Evolutionary conservation across 2,888 invertebrate species (phyloP), one percentile per base, ranked within the genome.

Genomic region (Rutpela maculata): DNA sequence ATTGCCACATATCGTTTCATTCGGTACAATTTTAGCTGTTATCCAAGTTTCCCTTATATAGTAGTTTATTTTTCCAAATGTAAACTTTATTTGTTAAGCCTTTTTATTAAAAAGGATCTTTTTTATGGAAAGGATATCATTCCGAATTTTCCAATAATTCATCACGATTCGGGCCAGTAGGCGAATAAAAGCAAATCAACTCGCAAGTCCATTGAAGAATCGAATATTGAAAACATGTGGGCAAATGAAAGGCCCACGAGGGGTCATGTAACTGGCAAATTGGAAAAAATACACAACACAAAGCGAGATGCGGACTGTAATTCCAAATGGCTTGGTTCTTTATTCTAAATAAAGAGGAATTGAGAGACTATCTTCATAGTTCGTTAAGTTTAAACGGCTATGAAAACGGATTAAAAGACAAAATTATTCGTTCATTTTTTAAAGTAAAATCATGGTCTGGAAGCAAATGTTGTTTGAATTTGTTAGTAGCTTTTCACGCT

Each of bases 361-460:
- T 60, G 11, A 15, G 26, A 31, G 60, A 60, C 60, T 60, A 60
- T 60, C 60, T 60, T 60, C 6, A 60, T 60, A 60, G 60, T 60
- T 60, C 60, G 60, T 60, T 60, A 60, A 26, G 60, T 15, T 31
- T 60, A 60, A 60, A 60, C 22, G 26, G 26, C 31, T 31, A 60
- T 26, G 26, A 31, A 31, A 26, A 60, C 22, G 60, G 26, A 60
- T 60, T 60, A 60, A 60, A n/a, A 15, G 26, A 15, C 22, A 11
- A 26, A 60, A 60, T 60, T 60, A 31, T 60, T 26, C 26, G 60
- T 60, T n/a, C 60, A 60, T 60, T 60, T 60, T 60, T 31, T 15
- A 60, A 60, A 60, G 60, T n/a, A 31, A 60, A 26, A n/a, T n/a
- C 31, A 60, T 31, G 31, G 26, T 15, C 26, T 50, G 60, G 15